Percentiles rank a stretch among this genome's conserved stretches.
phyloP scores from a whole-genome alignment of 2,888 invertebrate species.

The Aspidiotus rigidus region DNA sequence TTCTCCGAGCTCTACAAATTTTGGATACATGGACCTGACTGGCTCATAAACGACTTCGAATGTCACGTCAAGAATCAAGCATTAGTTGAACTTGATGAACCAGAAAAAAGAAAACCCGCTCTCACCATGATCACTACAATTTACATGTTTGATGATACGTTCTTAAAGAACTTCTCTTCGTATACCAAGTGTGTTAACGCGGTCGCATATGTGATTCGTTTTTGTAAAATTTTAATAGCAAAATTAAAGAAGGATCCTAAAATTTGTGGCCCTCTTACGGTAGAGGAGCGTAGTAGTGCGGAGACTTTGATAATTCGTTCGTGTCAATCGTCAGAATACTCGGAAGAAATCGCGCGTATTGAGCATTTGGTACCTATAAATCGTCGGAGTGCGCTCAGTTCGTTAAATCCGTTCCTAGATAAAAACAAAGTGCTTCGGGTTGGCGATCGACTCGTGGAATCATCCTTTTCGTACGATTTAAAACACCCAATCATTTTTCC shows the following conservation, averaged over 20 bases:
- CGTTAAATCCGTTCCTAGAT: slow-evolving; percentile 13
- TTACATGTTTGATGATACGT: neutral
- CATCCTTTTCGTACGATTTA: neutral
- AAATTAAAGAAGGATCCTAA: neutral
- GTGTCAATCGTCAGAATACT: neutral
- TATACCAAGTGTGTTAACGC: slow-evolving; percentile 1
- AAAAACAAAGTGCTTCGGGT: neutral
- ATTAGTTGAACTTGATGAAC: neutral
- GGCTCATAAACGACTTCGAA: neutral
- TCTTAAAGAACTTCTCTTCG: slow-evolving; percentile 3
- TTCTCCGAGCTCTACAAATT: neutral
- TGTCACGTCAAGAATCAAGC: neutral
- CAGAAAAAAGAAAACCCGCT: neutral
- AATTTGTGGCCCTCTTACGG: neutral
- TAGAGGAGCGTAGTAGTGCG: neutral
- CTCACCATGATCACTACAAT: neutral
- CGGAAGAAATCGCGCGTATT: neutral
- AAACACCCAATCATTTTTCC: slow-evolving; percentile 16
- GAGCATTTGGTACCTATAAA: neutral
- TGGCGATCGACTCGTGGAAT: neutral
- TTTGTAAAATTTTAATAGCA: neutral
- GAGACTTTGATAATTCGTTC: neutral
- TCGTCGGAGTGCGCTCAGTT: neutral
- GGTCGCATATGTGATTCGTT: neutral
- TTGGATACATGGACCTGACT: neutral